Evolutionary conservation across 2,113 vertebrate species (phyloP), one percentile per base, ranked within the genome.

Genomic region (Silurus asotus): DNA sequence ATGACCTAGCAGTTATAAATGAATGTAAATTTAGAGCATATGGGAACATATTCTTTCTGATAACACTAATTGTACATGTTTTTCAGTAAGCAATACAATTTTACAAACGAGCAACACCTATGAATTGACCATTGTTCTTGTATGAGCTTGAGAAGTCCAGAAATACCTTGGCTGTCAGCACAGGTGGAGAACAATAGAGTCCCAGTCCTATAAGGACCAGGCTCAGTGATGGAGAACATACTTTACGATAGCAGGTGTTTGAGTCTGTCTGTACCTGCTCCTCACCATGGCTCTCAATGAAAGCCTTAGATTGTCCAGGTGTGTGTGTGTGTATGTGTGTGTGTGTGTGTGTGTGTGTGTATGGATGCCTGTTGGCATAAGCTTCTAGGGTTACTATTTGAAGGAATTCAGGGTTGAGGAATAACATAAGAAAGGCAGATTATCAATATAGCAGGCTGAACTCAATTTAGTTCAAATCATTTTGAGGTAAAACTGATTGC

Each of bases 221-320:
- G 93, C 90, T 93, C 92, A 93, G 90, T 94, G 94, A 95, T 93
- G 94, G 94, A 93, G 94, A 94, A 94, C 94, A 94, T 94, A 94
- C 94, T 94, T 90, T 88, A 90, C 93, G 94, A 94, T 94, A 94
- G 92, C 92, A 95, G 94, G 94, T 95, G 94, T 93, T 93, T 93
- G 93, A 93, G 92, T 92, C 91, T 92, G 93, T 94, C 93, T 93
- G 90, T 91, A 92, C 91, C 92, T 92, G 92, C 91, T 94, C 92
- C 90, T 93, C 93, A 92, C 89, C 92, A 91, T 90, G 92, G 90
- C 93, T 92, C 90, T 93, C 94, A 91, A 92, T 91, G 90, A 95
- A 94, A 94, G 94, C 89, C 81, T 83, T 84, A 86, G 92, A 90
- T 93, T 89, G 93, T 90, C 93, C 95, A 95, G 94, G 93, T 93